Conservation (phyloP, 2,888 invertebrate genomes). For the Tryphoninae sp. region DNA sequence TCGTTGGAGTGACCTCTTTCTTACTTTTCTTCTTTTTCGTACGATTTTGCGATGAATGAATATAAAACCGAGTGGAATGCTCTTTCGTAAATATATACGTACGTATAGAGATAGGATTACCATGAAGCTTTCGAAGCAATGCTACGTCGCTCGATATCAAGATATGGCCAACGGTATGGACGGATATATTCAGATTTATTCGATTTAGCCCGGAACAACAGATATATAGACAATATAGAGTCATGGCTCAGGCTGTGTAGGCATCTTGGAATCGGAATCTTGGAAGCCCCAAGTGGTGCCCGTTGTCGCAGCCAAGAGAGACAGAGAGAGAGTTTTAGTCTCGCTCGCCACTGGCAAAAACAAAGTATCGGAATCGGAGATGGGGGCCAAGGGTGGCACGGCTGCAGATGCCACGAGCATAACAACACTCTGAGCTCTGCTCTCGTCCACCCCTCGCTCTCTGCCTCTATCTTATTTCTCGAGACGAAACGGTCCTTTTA, state of each 20-base stretch:
- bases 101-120: neutral
- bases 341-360: constrained; percentile 65
- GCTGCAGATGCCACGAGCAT: constrained; percentile 75
- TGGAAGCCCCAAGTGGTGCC: constrained; percentile 46
- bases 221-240: constrained; percentile 50
- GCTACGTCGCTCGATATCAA: constrained; percentile 46
- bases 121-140: constrained; percentile 45
- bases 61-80: constrained; percentile 12
- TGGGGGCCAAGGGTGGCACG: constrained; percentile 66
- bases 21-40: neutral
- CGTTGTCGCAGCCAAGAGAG: constrained; percentile 4
- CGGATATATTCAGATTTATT: constrained; percentile 72
- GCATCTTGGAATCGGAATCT: constrained; percentile 49
- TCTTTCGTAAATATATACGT: constrained; percentile 29
- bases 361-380: constrained; percentile 73
- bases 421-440: constrained; percentile 65
- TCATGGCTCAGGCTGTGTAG: constrained; percentile 48
- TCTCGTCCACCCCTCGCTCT: constrained; percentile 24
- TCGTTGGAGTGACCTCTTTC: neutral
- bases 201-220: constrained; percentile 68
- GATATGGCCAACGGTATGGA: constrained; percentile 47
- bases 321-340: constrained; percentile 16
- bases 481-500: constrained; percentile 66
- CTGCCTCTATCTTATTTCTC: constrained; percentile 70
- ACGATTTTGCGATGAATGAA: constrained; percentile 34